These are phyloP conservation scores for Pterocles orientalis DNA, from an alignment of 2,113 vertebrate species.

Conservation along the genomic window DNA sequence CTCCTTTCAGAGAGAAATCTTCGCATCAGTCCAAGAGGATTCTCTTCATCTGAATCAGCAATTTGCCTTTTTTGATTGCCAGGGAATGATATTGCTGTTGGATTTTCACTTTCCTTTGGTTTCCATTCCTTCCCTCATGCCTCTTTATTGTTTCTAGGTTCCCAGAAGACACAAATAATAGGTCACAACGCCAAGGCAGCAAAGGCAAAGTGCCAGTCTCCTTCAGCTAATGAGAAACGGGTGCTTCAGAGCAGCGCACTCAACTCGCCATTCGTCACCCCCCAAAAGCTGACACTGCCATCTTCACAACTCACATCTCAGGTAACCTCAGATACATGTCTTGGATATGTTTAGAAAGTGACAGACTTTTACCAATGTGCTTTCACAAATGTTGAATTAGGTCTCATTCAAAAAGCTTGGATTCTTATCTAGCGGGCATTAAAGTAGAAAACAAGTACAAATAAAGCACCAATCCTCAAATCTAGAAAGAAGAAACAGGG, in stretches of 20 bases:
- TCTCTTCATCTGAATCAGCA: background rate
- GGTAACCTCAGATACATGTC: background rate
- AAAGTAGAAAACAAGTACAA: background rate
- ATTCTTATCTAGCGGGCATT: background rate
- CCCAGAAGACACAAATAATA: background rate
- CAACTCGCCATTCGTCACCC: background rate
- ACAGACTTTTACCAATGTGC: background rate
- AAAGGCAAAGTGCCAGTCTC: background rate
- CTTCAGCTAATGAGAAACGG: background rate
- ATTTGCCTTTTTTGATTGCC: background rate
- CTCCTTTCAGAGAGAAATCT: background rate
- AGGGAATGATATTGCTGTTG: background rate
- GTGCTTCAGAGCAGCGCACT: background rate
- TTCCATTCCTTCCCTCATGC: background rate
- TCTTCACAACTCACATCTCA: background rate
- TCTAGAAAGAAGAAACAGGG: background rate
- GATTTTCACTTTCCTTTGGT: background rate
- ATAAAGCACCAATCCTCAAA: background rate
- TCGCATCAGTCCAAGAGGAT: rapidly evolving
- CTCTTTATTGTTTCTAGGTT: background rate
- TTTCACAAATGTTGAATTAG: background rate
- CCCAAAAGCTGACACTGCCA: too few species aligned
- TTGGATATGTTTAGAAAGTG: background rate
- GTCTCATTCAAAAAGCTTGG: background rate
- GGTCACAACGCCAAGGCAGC: background rate